Conservation (phyloP, 2,797 vertebrate species). For the Tenualosa thibaudeaui region DNA sequence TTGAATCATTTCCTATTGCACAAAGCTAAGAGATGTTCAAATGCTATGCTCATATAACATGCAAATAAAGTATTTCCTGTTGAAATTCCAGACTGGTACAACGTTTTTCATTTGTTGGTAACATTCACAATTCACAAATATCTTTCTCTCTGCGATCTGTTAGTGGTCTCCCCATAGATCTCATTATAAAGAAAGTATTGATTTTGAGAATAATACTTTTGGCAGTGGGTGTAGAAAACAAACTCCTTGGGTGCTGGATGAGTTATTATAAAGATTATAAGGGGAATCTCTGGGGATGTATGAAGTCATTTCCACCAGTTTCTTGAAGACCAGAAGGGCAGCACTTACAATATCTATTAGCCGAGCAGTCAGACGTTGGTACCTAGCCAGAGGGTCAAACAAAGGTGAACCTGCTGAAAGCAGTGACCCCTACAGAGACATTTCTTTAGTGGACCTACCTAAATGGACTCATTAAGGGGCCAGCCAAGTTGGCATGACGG, state of each 20-base stretch:
- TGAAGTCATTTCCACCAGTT: neutral
- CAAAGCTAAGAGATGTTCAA: neutral
- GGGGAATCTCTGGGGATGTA: neutral
- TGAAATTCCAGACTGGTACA: neutral
- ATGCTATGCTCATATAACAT: neutral
- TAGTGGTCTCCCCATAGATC: neutral
- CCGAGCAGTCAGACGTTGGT: neutral
- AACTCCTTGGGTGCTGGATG: neutral
- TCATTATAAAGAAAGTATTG: neutral
- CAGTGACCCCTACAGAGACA: neutral
- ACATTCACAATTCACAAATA: neutral
- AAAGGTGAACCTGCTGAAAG: neutral
- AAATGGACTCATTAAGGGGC: neutral
- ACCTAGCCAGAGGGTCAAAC: neutral
- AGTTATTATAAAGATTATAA: neutral
- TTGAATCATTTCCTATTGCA: neutral
- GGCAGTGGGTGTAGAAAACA: neutral
- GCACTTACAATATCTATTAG: slow-evolving; percentile 11
- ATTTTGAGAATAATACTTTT: neutral
- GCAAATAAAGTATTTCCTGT: neutral
- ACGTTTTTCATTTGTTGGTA: neutral
- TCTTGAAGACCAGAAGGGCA: neutral
- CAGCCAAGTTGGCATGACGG: neutral
- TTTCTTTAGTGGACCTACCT: neutral
- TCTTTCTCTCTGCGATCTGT: neutral